Evolutionary conservation across 2,888 invertebrate species (phyloP).

Genomic region (Beris chalybata): DNA sequence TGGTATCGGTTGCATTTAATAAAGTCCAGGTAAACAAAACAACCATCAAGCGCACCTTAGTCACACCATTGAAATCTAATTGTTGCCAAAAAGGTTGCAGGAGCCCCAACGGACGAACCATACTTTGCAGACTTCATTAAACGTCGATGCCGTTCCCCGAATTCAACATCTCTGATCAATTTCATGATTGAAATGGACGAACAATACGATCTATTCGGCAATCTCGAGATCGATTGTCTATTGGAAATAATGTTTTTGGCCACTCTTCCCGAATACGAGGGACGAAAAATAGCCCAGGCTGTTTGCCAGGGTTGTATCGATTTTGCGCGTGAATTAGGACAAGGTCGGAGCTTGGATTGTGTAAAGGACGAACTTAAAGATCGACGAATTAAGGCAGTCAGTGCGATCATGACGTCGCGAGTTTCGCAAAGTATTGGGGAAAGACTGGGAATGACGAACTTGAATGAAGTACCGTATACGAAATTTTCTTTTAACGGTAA

Average conservation of each 20-base stretch:
- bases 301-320: constrained; percentile 61
- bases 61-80: background rate
- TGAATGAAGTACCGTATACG: constrained; percentile 59
- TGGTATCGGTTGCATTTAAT: constrained; percentile 67
- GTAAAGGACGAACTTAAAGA: constrained; percentile 44
- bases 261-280: constrained; percentile 60
- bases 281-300: constrained; percentile 59
- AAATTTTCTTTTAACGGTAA: constrained; percentile 63
- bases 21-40: constrained; percentile 64
- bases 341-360: constrained; percentile 57
- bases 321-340: constrained; percentile 57
- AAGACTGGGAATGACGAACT: constrained; percentile 59
- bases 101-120: constrained; percentile 45
- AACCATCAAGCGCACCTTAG: background rate
- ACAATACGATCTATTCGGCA: constrained; percentile 63
- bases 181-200: constrained; percentile 69
- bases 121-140: constrained; percentile 51
- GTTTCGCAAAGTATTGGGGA: constrained; percentile 63
- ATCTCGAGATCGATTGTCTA: constrained; percentile 64
- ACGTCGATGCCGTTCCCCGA: constrained; percentile 60
- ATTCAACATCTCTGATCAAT: constrained; percentile 62
- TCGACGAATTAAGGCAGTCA: constrained; percentile 54
- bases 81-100: constrained; percentile 43
- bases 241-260: constrained; percentile 71
- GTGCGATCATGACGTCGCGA: constrained; percentile 64